Evolutionary conservation across 2,113 vertebrate genomes (phyloP).

Genomic region (Marmota flaviventris): DNA sequence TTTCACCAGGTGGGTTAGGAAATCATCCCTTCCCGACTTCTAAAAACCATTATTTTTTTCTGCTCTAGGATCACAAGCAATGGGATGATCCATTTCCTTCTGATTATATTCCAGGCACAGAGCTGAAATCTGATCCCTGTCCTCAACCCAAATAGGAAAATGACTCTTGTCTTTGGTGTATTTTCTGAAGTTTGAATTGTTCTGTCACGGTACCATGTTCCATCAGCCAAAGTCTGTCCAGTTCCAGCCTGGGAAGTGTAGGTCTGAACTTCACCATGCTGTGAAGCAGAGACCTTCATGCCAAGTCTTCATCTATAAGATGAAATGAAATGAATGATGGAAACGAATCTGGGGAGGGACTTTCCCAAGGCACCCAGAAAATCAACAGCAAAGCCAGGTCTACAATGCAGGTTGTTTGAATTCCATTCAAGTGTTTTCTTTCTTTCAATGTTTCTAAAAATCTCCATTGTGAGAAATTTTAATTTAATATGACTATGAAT

Average conservation of each 20-base stretch:
- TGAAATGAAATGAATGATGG: neutral
- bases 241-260: neutral
- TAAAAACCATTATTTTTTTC: neutral
- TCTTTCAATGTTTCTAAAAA: slow-evolving; percentile 48
- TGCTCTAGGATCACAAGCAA: neutral
- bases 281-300: neutral
- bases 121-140: neutral
- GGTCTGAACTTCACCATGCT: accelerated
- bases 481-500: slow-evolving; percentile 39
- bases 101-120: neutral
- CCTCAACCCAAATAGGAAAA: neutral
- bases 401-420: neutral
- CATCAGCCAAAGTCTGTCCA: neutral
- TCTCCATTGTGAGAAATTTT: slow-evolving; percentile 6
- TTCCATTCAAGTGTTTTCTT: neutral
- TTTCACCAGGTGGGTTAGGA: neutral
- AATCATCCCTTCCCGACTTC: neutral
- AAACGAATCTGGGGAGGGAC: neutral
- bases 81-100: neutral
- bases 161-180: too few species aligned
- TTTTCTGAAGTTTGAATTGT: neutral
- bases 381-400: neutral
- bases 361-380: neutral
- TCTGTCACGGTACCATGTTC: neutral
- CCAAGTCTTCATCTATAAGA: neutral